Conservation (phyloP, 2,113 vertebrate species). For the Dicerorhinus sumatrensis region DNA sequence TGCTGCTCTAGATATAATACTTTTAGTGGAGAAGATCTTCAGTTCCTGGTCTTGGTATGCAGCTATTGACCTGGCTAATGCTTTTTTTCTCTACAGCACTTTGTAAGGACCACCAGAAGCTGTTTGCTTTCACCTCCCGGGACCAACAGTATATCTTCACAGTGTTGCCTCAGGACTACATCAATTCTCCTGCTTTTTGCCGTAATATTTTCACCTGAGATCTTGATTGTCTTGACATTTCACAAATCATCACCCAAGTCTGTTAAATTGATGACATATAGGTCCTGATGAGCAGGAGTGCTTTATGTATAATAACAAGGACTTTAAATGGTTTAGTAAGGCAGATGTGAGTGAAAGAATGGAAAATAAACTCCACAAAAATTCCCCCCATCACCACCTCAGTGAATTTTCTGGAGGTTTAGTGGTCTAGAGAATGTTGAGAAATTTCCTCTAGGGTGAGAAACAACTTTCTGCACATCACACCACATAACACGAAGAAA, state of each 20-base stretch:
- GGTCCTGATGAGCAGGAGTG: not conserved
- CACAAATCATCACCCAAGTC: constrained; percentile 10
- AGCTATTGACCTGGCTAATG: constrained; percentile 19
- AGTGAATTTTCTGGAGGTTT: not conserved
- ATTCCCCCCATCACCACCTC: not conserved
- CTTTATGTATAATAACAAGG: not conserved
- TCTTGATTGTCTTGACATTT: constrained; percentile 54
- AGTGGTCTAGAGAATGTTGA: not conserved
- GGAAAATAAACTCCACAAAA: not conserved
- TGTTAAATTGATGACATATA: not conserved
- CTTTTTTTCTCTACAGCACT: not conserved
- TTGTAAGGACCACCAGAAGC: constrained; percentile 4
- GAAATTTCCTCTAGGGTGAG: not conserved
- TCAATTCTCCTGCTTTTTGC: not conserved
- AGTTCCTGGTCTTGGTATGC: not conserved
- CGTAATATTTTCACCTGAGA: constrained; percentile 38
- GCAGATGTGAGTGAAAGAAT: not conserved
- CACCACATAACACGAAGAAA: not conserved
- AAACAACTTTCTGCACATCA: not conserved
- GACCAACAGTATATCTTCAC: not conserved
- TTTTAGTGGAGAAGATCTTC: not conserved
- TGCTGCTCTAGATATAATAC: constrained; percentile 14
- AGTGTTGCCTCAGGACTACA: not conserved
- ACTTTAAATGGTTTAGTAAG: not conserved
- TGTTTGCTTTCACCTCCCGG: constrained; percentile 31